These are phyloP conservation scores for Oncopeltus fasciatus DNA, from an alignment of 1,140 invertebrate genomes.

Conservation along the genomic window DNA sequence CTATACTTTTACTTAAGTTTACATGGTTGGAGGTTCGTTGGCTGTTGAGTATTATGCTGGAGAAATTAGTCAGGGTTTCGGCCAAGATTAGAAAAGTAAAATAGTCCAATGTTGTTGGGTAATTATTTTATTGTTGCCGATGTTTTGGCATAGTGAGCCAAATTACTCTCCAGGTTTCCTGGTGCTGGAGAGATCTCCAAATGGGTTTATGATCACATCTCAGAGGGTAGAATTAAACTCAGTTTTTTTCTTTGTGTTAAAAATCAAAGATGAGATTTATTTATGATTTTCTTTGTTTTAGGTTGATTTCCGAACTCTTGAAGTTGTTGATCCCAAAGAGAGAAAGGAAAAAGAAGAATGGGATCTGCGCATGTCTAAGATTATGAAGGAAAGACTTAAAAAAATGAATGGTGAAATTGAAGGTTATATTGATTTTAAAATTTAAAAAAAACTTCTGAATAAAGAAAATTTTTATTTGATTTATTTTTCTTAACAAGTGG, in stretches of 20 bases:
- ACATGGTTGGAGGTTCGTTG: too few species aligned
- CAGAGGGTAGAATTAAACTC: too few species aligned
- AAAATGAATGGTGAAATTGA: slow-evolving; percentile 11
- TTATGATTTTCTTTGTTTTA: slow-evolving; percentile 9
- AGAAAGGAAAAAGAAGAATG: slow-evolving; percentile 12
- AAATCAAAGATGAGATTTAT: neutral
- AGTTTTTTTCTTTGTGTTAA: neutral
- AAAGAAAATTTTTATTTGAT: too few species aligned
- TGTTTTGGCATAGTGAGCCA: neutral
- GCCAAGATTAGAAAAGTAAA: too few species aligned
- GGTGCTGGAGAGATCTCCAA: neutral
- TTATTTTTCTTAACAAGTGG: too few species aligned
- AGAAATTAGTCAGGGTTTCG: too few species aligned
- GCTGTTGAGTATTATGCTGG: too few species aligned
- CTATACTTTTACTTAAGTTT: too few species aligned
- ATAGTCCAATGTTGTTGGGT: too few species aligned
- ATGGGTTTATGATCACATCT: neutral
- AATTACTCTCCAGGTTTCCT: neutral
- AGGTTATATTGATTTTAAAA: neutral
- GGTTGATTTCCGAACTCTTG: slow-evolving; percentile 12
- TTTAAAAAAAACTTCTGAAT: too few species aligned
- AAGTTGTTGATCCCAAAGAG: slow-evolving; percentile 12
- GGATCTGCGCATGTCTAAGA: neutral
- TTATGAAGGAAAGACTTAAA: slow-evolving; percentile 15
- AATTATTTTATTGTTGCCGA: too few species aligned